These are phyloP conservation scores for Thymelicus lineola DNA, from an alignment of 2,888 invertebrate genomes.

Conservation along the genomic window DNA sequence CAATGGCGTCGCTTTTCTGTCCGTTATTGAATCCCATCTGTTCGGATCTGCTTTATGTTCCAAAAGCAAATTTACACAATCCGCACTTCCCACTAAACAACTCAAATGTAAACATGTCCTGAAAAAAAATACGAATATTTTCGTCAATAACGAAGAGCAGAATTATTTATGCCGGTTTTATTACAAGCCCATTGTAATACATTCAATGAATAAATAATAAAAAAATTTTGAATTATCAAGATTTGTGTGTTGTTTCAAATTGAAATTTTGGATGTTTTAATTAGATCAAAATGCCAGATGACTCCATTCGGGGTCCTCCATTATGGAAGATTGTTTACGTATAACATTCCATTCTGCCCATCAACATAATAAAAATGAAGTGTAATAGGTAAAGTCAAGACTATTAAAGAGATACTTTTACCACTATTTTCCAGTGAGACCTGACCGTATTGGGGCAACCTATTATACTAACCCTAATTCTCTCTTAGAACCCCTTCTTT, in stretches of 20 bases:
- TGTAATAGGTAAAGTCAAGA: not conserved
- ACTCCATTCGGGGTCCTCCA: not conserved
- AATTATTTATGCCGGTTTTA: no score
- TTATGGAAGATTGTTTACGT: not conserved
- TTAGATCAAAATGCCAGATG: not conserved
- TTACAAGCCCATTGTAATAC: no score
- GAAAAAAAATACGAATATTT: conserved; percentile 40
- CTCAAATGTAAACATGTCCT: conserved; percentile 89
- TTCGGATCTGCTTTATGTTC: conserved; percentile 88
- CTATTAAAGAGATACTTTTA: not conserved
- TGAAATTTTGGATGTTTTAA: no score
- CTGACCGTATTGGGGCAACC: no score
- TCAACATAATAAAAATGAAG: not conserved
- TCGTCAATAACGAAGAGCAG: no score
- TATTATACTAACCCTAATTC: no score
- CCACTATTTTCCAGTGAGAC: no score
- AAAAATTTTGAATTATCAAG: no score
- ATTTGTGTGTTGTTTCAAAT: no score
- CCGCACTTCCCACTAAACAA: conserved; percentile 89
- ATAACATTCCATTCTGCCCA: not conserved
- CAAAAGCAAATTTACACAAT: conserved; percentile 89
- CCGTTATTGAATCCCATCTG: conserved; percentile 88
- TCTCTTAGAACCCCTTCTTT: no score
- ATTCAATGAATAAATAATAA: no score
- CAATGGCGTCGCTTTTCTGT: conserved; percentile 89